Conservation (phyloP, 2,797 vertebrate genomes). For the Acropternis orthonyx region DNA sequence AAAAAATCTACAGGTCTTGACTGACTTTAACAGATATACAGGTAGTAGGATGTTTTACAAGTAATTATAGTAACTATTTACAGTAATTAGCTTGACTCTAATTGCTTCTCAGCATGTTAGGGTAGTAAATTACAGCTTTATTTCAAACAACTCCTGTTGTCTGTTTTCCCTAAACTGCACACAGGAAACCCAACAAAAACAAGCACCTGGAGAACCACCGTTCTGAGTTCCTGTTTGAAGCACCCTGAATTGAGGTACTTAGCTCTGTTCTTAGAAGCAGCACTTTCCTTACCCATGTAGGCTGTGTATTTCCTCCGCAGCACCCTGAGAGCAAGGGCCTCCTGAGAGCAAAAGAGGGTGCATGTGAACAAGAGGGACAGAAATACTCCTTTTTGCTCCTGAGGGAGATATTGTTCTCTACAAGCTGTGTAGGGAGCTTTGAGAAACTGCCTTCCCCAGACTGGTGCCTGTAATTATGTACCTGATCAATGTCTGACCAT, state of each 20-base stretch:
- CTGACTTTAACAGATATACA: slow-evolving; percentile 33
- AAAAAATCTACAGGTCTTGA: not conserved
- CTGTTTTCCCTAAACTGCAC: not conserved
- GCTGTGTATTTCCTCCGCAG: not conserved
- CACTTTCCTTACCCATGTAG: not conserved
- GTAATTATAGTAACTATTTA: slow-evolving; percentile 58
- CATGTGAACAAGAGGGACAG: not conserved
- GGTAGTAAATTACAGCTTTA: slow-evolving; percentile 50
- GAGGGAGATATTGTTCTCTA: not conserved
- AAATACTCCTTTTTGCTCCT: not conserved
- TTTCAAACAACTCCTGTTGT: slow-evolving; percentile 27
- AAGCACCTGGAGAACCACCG: not conserved
- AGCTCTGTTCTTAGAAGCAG: not conserved
- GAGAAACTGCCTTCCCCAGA: not conserved
- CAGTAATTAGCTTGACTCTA: slow-evolving; percentile 47
- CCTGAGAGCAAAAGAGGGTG: not conserved
- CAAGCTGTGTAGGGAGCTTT: not conserved
- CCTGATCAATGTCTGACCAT: not conserved
- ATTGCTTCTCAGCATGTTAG: slow-evolving; percentile 55
- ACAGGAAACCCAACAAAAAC: not conserved
- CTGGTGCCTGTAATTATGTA: not conserved
- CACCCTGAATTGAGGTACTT: not conserved
- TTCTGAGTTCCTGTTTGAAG: not conserved
- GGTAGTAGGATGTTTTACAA: slow-evolving; percentile 40
- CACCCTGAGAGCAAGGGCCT: not conserved